These are phyloP conservation scores for Macaria liturata DNA, from an alignment of 2,888 invertebrate genomes.

Conservation along the genomic window DNA sequence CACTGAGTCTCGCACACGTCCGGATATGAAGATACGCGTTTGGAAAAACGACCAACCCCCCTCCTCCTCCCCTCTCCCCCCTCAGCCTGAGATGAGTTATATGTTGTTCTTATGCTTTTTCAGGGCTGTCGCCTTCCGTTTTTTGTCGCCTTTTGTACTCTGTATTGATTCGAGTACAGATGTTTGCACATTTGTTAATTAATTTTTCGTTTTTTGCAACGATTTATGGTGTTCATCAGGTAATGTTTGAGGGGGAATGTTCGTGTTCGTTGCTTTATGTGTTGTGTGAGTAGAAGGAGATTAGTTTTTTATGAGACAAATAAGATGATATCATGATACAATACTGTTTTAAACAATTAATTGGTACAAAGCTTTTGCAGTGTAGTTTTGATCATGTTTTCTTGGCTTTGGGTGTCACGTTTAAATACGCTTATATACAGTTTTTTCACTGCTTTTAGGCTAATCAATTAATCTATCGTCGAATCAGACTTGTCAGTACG, in stretches of 20 bases:
- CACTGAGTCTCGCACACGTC: conserved; percentile 42
- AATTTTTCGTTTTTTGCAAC: conserved; percentile 26
- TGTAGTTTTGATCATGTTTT: too few species aligned
- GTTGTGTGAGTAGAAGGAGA: background rate
- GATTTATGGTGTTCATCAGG: conserved; percentile 17
- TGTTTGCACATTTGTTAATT: conserved; percentile 40
- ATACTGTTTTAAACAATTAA: too few species aligned
- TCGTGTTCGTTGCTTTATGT: background rate
- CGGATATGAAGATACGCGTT: conserved; percentile 79
- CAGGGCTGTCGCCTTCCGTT: conserved; percentile 33
- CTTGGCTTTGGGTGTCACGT: too few species aligned
- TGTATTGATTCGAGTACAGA: conserved; percentile 58
- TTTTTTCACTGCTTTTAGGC: too few species aligned
- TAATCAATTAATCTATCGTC: too few species aligned
- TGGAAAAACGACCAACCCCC: conserved; percentile 67
- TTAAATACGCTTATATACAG: too few species aligned
- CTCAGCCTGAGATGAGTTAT: conserved; percentile 38
- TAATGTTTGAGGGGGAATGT: conserved; percentile 7
- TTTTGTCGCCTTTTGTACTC: conserved; percentile 60
- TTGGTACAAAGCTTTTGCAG: too few species aligned
- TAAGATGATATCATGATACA: too few species aligned
- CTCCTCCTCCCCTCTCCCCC: conserved; percentile 13
- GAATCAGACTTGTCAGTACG: too few species aligned
- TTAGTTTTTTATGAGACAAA: too few species aligned
- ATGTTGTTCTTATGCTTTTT: conserved; percentile 42